Percentiles rank a stretch among this genome's conserved stretches.
These are phyloP conservation scores for Zaprionus kolodkinae DNA, from an alignment of 1,140 invertebrate genomes.

Conservation along the genomic window DNA sequence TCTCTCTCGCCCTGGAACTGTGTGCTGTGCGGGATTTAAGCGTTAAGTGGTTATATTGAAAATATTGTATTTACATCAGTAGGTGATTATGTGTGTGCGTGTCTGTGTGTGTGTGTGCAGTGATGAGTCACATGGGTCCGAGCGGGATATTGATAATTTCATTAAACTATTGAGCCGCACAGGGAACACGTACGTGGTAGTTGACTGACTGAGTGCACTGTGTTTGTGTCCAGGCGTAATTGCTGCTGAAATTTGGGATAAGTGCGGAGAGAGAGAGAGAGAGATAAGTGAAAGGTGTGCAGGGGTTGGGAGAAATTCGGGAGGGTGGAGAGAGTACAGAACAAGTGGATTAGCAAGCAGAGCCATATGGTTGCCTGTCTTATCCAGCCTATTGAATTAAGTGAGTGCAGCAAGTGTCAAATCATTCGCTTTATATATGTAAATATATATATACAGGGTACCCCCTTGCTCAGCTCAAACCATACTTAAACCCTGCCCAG, in stretches of 20 bases:
- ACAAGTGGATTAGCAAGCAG: slow-evolving; percentile 38
- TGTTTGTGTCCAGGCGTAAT: slow-evolving; percentile 64
- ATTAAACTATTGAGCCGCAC: slow-evolving; percentile 77
- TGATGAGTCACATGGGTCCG: slow-evolving; percentile 68
- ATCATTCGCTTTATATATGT: background rate
- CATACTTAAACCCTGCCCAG: background rate
- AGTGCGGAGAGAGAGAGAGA: slow-evolving; percentile 3
- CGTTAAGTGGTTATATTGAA: slow-evolving; percentile 83
- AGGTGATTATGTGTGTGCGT: slow-evolving; percentile 69
- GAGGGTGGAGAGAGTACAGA: background rate
- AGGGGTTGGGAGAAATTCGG: slow-evolving; percentile 24
- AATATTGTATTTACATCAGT: slow-evolving; percentile 83
- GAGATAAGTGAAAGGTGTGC: slow-evolving; percentile 65
- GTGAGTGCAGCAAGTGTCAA: background rate
- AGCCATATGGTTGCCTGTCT: slow-evolving; percentile 13
- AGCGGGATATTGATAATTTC: slow-evolving; percentile 76
- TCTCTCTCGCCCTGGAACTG: slow-evolving; percentile 8
- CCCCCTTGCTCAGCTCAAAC: no score
- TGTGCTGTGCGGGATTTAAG: slow-evolving; percentile 73
- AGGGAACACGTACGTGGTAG: slow-evolving; percentile 16
- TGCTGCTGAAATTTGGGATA: slow-evolving; percentile 54
- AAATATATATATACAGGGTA: background rate
- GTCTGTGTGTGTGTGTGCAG: slow-evolving; percentile 39
- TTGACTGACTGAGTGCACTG: slow-evolving; percentile 44
- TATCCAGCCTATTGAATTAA: slow-evolving; percentile 32